Percentiles rank a stretch among this genome's conserved stretches.
Conservation (phyloP, 1,140 invertebrate species). For the Dolichoris vasculosae region DNA sequence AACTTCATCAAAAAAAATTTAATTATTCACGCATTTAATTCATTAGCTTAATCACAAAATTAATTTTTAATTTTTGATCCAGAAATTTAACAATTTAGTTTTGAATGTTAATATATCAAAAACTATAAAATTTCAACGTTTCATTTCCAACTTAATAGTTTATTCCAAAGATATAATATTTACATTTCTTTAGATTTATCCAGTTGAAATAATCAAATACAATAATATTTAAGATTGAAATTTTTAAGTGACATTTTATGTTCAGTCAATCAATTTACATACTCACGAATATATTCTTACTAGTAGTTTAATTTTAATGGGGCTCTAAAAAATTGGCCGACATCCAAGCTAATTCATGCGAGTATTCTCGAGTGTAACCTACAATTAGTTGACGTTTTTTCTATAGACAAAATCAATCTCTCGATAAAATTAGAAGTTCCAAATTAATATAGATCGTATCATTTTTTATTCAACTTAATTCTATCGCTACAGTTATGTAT, state of each 20-base stretch:
- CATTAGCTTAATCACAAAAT: too few species aligned
- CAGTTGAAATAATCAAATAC: neutral
- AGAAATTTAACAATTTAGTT: too few species aligned
- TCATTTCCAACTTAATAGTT: neutral
- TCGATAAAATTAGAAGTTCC: conserved; percentile 38
- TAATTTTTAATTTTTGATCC: too few species aligned
- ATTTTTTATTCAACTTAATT: conserved; percentile 2
- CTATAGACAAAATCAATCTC: conserved; percentile 46
- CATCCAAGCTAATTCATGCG: conserved; percentile 45
- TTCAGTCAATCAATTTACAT: conserved; percentile 28
- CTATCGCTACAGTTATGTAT: neutral
- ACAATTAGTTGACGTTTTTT: conserved; percentile 26
- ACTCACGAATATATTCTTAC: conserved; percentile 11
- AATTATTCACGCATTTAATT: neutral
- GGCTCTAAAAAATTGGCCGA: conserved; percentile 40
- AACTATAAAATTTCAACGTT: too few species aligned
- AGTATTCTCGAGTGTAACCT: conserved; percentile 2
- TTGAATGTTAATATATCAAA: too few species aligned
- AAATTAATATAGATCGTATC: conserved; percentile 5
- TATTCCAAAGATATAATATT: neutral
- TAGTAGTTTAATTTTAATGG: conserved; percentile 48
- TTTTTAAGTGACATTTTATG: neutral
- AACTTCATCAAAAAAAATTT: neutral
- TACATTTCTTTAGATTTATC: neutral
- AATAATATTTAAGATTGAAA: neutral